Conservation (phyloP, 2,888 invertebrate species). For the Agriopis leucophaearia region DNA sequence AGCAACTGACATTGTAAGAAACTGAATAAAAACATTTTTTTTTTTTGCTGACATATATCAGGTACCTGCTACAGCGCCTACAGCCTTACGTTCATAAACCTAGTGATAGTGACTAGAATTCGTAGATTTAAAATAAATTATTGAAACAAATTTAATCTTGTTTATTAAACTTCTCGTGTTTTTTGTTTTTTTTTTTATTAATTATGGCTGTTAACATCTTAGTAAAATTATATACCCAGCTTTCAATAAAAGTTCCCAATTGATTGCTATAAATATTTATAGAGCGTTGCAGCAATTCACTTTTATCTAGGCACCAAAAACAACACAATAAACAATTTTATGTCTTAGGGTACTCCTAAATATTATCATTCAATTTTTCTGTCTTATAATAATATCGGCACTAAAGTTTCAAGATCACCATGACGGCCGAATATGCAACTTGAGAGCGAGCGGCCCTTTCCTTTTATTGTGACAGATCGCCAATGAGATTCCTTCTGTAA, state of each 20-base stretch:
- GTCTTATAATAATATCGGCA: conserved; percentile 13
- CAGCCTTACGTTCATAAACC: too few relatives aligned
- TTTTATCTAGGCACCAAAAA: not conserved
- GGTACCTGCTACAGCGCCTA: too few relatives aligned
- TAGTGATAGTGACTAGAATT: too few relatives aligned
- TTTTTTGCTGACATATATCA: too few relatives aligned
- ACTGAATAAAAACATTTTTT: too few relatives aligned
- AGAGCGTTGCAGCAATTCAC: not conserved
- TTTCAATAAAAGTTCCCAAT: not conserved
- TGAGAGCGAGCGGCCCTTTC: conserved; percentile 33
- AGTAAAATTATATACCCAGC: too few relatives aligned
- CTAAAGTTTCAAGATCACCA: conserved; percentile 36
- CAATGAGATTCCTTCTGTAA: conserved; percentile 40
- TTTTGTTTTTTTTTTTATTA: too few relatives aligned
- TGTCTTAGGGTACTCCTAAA: not conserved
- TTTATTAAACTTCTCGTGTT: too few relatives aligned
- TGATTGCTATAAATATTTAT: not conserved
- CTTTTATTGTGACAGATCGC: conserved; percentile 48
- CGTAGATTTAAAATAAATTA: too few relatives aligned
- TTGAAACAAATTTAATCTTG: too few relatives aligned
- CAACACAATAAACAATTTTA: not conserved
- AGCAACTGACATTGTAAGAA: too few relatives aligned
- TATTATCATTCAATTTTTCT: not conserved
- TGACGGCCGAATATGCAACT: conserved; percentile 32
- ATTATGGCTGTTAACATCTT: too few relatives aligned